Percentiles rank a stretch among this genome's conserved stretches.
Evolutionary conservation across 2,888 invertebrate species (phyloP).

Genomic region (Marronus borbonicus): DNA sequence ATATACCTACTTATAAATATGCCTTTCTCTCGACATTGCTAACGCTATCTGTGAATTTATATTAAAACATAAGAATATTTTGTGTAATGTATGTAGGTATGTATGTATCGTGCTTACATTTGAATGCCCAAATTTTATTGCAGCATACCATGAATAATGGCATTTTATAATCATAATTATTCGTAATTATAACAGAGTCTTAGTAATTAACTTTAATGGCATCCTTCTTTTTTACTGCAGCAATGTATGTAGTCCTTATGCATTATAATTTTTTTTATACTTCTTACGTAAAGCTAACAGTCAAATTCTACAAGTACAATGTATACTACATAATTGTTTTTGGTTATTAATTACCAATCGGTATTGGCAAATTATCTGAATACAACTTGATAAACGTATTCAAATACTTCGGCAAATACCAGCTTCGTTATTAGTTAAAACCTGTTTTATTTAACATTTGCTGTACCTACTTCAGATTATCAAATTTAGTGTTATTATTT

Average conservation of each 20-base stretch:
- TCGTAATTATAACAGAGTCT: conserved; percentile 50
- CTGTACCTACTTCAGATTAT: no score
- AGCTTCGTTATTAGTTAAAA: no score
- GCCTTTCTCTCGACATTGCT: conserved; percentile 40
- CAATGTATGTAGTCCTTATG: conserved; percentile 35
- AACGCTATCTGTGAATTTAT: conserved; percentile 33
- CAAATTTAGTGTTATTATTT: no score
- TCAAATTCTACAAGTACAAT: conserved; percentile 26
- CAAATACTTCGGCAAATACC: background rate
- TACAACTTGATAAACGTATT: conserved; percentile 13
- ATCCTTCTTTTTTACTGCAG: conserved; percentile 49
- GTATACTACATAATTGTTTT: conserved; percentile 1
- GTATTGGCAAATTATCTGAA: conserved; percentile 21
- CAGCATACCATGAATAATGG: conserved; percentile 48
- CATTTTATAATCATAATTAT: conserved; percentile 53
- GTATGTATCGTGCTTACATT: conserved; percentile 39
- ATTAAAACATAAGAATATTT: conserved; percentile 25
- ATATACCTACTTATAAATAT: conserved; percentile 45
- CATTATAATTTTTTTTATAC: conserved; percentile 29
- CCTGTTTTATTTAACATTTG: no score
- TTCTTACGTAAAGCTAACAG: conserved; percentile 30
- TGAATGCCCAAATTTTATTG: conserved; percentile 51
- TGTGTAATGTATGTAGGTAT: conserved; percentile 28
- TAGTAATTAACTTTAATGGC: conserved; percentile 53
- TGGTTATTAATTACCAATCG: conserved; percentile 29